These are phyloP conservation scores for Catharus ustulatus DNA, from an alignment of 2,797 vertebrate genomes.

Conservation along the genomic window DNA sequence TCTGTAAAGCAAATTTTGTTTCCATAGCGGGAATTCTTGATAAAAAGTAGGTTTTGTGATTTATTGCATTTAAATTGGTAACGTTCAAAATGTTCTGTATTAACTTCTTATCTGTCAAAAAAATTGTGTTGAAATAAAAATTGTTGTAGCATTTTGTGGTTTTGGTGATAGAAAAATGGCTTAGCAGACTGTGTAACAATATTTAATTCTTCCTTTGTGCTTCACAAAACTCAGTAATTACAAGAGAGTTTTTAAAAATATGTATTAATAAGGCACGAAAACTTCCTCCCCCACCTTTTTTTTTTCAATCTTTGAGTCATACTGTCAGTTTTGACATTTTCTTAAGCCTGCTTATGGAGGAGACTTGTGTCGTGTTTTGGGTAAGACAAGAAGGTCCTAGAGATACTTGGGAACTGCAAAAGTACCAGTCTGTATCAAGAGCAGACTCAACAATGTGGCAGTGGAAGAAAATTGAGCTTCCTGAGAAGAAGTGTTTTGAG, in stretches of 20 bases:
- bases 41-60: neutral
- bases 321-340: neutral
- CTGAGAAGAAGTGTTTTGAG: neutral
- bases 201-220: neutral
- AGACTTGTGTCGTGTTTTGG: neutral
- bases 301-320: neutral
- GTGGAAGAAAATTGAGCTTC: neutral
- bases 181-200: neutral
- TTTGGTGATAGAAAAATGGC: neutral
- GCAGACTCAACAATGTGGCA: neutral
- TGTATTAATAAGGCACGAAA: neutral
- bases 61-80: neutral
- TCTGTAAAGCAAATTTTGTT: neutral
- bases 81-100: neutral
- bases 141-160: neutral
- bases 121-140: neutral
- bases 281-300: neutral
- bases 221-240: neutral
- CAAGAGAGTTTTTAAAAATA: accelerated
- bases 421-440: neutral
- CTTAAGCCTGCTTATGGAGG: neutral
- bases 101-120: neutral
- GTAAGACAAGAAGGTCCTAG: neutral
- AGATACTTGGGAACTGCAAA: neutral
- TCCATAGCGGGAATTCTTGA: neutral